Base-by-base conservation (phyloP, 64 coral and sea anemone genomes). In the Stylophora pistillata region DNA sequence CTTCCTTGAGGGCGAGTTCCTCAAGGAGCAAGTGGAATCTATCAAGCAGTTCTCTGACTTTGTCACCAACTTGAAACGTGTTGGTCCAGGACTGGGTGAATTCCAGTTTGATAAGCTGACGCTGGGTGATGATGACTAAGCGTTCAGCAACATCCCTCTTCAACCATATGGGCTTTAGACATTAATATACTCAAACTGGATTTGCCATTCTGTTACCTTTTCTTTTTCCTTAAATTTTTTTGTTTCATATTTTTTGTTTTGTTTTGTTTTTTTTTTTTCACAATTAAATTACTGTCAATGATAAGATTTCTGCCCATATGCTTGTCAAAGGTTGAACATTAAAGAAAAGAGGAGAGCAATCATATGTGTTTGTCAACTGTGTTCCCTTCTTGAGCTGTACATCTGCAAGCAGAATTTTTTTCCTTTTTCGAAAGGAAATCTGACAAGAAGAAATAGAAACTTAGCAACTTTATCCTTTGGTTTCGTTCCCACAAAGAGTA, bases 11-110 rank as follows among this genome's bases (percentile, higher is more conserved):
- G 92, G 58, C 21, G 74, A 94, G 63, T 98, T 86, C 85, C 93
- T 98, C 55, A 78, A 85, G 13, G 95, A 98, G 64, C 92, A 91
- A 94, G 95, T 98, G 61, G 92, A 98, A 15, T 86, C 88, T 32
- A 98, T 98, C 89, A 91, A 98, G 81, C 78, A 98, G 89, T 82
- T 94, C 58, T 58, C 78, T 79, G 89, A 79, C 9, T 85, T 85
- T 82, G 69, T 91, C 56, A 78, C 92, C 29, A 98, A 91, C 77
- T 74, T 98, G 83, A 91, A 85, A 78, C 88, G 92, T 70, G 89
- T 90, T 90, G 95, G 95, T 58, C 61, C 85, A 55, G 95, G 95
- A 41, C 84, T 98, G 89, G 92, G 92, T 78, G 95, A 94, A 91
- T 98, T 87, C 79, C 95, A 94, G 92, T 94, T 91, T 91, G 92